Percentiles rank a stretch among this genome's conserved stretches.
Evolutionary conservation across 2,113 vertebrate genomes (phyloP).

Genomic region (Clarias batrachus): DNA sequence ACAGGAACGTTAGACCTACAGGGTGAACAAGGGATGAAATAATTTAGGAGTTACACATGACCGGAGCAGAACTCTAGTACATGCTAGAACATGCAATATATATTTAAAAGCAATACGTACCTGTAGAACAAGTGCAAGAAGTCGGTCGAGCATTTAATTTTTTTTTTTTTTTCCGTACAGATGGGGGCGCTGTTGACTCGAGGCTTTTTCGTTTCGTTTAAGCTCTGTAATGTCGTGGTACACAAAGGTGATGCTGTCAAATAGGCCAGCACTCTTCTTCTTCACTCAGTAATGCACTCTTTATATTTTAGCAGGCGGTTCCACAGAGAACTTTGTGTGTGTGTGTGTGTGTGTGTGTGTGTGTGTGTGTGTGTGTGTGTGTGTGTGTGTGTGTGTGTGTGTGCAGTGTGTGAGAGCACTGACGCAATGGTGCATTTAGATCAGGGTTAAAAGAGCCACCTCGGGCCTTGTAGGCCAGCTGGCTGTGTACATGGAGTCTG

Average conservation of each 20-base stretch:
- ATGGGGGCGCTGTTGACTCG: background rate
- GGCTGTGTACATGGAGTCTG: constrained; percentile 36
- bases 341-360: constrained; percentile 18
- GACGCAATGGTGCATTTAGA: constrained; percentile 57
- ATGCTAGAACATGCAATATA: constrained; percentile 47
- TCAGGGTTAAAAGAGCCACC: constrained; percentile 62
- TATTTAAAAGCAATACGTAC: constrained; percentile 50
- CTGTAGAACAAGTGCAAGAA: constrained; percentile 21
- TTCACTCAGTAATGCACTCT: constrained; percentile 22
- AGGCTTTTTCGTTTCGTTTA: background rate
- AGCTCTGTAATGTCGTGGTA: constrained; percentile 29
- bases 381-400: constrained; percentile 36
- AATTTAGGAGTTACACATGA: background rate
- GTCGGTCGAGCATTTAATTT: constrained; percentile 18
- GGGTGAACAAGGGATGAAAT: background rate
- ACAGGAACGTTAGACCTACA: constrained; percentile 23
- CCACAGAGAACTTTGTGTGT: background rate
- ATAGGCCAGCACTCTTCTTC: constrained; percentile 1
- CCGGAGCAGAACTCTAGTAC: constrained; percentile 33
- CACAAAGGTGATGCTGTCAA: constrained; percentile 42
- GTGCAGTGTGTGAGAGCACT: constrained; percentile 44
- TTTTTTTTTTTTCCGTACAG: background rate
- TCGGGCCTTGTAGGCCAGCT: constrained; percentile 57
- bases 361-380: constrained; percentile 12
- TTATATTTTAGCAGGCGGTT: constrained; percentile 16